phyloP scores from a whole-genome alignment of 2,888 invertebrate species.

The Drosophila imparisetae region DNA sequence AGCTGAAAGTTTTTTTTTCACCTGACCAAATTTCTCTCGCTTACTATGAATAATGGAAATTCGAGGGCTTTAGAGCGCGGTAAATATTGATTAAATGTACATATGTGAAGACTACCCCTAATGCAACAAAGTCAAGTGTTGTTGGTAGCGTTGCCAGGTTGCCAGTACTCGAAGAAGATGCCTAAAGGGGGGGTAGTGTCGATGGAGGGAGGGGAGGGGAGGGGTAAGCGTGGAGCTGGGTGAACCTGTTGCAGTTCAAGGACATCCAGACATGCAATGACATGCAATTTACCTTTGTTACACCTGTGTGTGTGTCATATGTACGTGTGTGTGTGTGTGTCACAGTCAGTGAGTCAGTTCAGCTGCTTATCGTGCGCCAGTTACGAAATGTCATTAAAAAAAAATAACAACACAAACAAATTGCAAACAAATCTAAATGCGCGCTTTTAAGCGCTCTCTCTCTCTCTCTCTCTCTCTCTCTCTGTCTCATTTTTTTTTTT shows the following conservation, averaged over 20 bases:
- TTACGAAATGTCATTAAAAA: slow-evolving; percentile 44
- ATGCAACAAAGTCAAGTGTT: slow-evolving; percentile 4
- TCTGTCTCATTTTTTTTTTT: not conserved
- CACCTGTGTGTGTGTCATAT: not conserved
- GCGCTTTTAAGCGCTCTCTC: slow-evolving; percentile 27
- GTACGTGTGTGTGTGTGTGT: slow-evolving; percentile 1
- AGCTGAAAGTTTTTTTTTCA: not conserved
- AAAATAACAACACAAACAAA: slow-evolving; percentile 4
- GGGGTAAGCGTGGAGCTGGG: no score
- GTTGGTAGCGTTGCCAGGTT: slow-evolving; percentile 27
- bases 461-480: not conserved
- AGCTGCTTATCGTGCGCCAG: slow-evolving; percentile 39
- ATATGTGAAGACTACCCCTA: not conserved
- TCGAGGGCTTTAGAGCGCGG: slow-evolving; percentile 21
- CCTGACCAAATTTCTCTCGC: not conserved
- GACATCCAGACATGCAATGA: slow-evolving; percentile 30
- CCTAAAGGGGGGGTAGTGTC: not conserved
- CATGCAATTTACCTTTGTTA: slow-evolving; percentile 26
- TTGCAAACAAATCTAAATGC: slow-evolving; percentile 30
- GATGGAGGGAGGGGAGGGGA: no score
- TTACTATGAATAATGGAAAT: not conserved
- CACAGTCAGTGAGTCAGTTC: slow-evolving; percentile 39
- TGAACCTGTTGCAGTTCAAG: slow-evolving; percentile 58
- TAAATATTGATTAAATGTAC: slow-evolving; percentile 33
- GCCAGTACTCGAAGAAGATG: slow-evolving; percentile 12